Evolutionary conservation across 2,797 vertebrate species (phyloP), one percentile per base, ranked within the genome.

Genomic region (Picus viridis): DNA sequence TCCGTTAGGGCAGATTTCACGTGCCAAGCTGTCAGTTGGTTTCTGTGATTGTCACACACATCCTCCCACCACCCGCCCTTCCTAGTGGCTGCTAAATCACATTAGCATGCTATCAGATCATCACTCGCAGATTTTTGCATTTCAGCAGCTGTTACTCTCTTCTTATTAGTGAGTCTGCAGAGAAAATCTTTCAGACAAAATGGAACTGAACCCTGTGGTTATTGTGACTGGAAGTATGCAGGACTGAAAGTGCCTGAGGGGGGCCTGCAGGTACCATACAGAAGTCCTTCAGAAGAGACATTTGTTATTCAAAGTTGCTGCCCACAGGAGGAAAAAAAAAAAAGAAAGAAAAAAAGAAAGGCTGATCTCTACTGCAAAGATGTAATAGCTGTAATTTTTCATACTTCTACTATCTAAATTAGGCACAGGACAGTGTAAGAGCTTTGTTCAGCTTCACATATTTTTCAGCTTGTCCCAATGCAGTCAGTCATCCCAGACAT

Each of bases 121-220:
- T 81, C 91, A 88, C 83, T 79, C 91, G 71, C 12, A 58, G 57
- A 86, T 81, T 94, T 91, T 94, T 5, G 2, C 73, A 91, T 91
- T 92, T 73, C 80, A 88, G 87, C 93, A 95, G 89, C 89, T 95
- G 92, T 88, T 95, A 83, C 73, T 91, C 82, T 89, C 89, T 74
- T 85, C 80, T 91, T 89, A 86, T 88, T 83, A 89, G 76, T 24
- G 34, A 93, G 83, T 89, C 93, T 93, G 80, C 61, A 82, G 87
- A 95, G 91, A 91, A 89, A 92, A 88, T 79, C 43, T 86, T 93
- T 69, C 85, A 95, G 91, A 83, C 57, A 86, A 94, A 93, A 93
- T 67, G 94, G 80, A 93, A 65, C 67, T 1, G 3, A 92, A 59
- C 39, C 79, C 85, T 75, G 70, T 89, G 76, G 89, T 88, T 94